Base-by-base conservation (phyloP, 2,113 vertebrate species). In the Coreoperca whiteheadi region DNA sequence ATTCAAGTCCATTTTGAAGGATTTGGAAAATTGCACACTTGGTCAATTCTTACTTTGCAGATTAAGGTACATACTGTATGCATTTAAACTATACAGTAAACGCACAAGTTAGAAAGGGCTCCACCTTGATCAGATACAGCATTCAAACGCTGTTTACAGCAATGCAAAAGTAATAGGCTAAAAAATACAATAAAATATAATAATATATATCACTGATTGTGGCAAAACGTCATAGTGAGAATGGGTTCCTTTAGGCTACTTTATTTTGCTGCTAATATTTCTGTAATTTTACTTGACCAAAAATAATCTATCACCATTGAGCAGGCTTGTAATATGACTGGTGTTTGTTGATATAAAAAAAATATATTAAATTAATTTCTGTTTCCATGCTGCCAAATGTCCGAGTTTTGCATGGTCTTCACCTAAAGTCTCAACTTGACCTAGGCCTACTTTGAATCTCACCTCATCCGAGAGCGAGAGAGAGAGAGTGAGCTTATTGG, bases 331-430 rank as follows among this genome's bases (percentile, higher is more conserved):
- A 11, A 64, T 9, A n/a, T 23, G 43, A 20, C 54, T 28, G 15
- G n/a, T 81, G 70, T 32, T 8, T 70, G 57, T 65, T 30, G 63
- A 65, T 69, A 16, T 25, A n/a, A 5, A 32, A 56, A 65, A 68
- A 20, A 54, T 9, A 63, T 56, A 50, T 32, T 43, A 37, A 23
- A 70, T 37, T 16, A 2, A 59, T 28, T 57, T 63, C n/a, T 67
- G 48, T 74, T 77, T 84, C 56, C 67, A 74, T 50, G 71, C 14
- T 76, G 37, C 14, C 12, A 69, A 64, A 56, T 61, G 25, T 67
- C 51, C 37, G 4, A 39, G 60, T 2, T n/a, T 12, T 37, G 39
- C 16, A 4, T 34, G 39, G 8, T 63, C 56, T 50, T 20, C 16
- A 20, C 2, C 1, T 15, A 0, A 34, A 30, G 12, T 28, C 6